Evolutionary conservation across 2,113 vertebrate genomes (phyloP).

Genomic region (Todiramphus chloris): DNA sequence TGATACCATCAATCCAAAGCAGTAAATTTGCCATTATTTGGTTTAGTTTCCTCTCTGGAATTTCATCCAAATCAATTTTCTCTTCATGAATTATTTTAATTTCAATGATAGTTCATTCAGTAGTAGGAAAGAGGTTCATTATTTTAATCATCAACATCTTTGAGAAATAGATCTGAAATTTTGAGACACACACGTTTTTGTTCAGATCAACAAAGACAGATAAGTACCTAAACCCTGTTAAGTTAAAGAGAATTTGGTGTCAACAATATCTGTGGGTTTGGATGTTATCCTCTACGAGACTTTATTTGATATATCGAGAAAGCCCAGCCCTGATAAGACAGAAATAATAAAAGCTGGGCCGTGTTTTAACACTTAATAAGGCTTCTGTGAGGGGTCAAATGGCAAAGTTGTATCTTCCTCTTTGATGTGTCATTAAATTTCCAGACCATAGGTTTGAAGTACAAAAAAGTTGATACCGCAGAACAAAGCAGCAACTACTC

Average conservation of each 20-base stretch:
- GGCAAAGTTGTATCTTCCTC: not conserved
- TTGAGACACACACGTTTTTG: accelerated
- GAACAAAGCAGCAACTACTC: not conserved
- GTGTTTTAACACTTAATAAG: not conserved
- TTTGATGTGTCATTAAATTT: not conserved
- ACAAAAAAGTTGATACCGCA: not conserved
- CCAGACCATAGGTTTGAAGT: not conserved
- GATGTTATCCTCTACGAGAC: not conserved
- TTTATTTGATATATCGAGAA: not conserved
- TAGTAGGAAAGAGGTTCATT: not conserved
- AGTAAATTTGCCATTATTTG: not conserved
- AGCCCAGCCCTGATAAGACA: accelerated
- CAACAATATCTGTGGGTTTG: not conserved
- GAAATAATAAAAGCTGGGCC: not conserved
- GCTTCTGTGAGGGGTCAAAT: not conserved
- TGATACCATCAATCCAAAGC: accelerated
- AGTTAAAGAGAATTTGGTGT: accelerated
- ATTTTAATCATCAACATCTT: not conserved
- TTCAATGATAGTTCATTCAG: not conserved
- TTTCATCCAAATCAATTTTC: not conserved
- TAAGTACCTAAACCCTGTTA: not conserved
- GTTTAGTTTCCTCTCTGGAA: not conserved
- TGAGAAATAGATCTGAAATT: not conserved
- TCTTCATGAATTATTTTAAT: not conserved
- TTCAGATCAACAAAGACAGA: not conserved